These are phyloP conservation scores for Morinoia aosen DNA, from an alignment of 2,888 invertebrate species.

Conservation along the genomic window DNA sequence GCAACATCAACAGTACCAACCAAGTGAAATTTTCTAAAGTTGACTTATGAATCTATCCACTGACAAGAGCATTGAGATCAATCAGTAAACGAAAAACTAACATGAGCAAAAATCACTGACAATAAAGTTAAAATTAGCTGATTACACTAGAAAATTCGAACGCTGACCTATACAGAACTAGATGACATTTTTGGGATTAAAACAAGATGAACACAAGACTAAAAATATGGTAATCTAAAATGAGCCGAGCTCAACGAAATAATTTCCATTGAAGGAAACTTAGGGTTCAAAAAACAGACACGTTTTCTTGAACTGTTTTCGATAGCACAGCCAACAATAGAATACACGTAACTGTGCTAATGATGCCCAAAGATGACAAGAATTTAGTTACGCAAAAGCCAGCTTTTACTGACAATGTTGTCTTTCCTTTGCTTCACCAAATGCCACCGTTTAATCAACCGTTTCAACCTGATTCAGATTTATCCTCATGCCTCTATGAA, in stretches of 20 bases:
- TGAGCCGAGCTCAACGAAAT: background rate
- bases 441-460: conserved; percentile 8
- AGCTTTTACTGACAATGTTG: background rate
- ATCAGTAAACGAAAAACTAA: conserved; percentile 27
- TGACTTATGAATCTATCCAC: conserved; percentile 40
- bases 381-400: background rate
- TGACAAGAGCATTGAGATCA: conserved; percentile 47
- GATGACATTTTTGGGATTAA: background rate
- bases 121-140: background rate
- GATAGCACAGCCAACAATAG: background rate
- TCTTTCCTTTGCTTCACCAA: background rate
- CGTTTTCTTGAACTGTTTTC: background rate
- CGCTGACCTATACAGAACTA: background rate
- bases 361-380: background rate
- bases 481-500: background rate
- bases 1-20: background rate
- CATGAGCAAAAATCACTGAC: conserved; percentile 27
- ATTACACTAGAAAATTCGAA: background rate
- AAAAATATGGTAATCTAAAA: background rate
- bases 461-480: background rate
- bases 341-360: background rate
- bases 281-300: background rate
- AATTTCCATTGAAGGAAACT: background rate
- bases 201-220: background rate
- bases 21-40: background rate